Evolutionary conservation across 2,113 vertebrate species (phyloP), one percentile per base, ranked within the genome.

Genomic region (Centropus unirufus): DNA sequence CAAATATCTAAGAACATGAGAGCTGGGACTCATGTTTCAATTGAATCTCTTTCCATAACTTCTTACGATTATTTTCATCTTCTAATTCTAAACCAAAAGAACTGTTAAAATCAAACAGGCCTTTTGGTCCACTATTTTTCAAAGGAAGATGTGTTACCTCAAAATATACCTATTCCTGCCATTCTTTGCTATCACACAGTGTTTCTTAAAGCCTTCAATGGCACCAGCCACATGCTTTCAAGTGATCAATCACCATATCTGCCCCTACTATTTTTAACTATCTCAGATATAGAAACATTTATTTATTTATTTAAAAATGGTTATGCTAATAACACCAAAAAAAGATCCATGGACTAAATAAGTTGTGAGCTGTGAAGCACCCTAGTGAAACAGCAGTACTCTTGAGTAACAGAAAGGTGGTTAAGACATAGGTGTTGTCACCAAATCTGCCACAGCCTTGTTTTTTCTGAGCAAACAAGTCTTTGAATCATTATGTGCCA

Each of bases 331-430:
- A 73, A 77, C 4, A 11, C 18, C 42, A 63, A 32, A 83, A 90
- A 51, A 94, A 87, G 17, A 90, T 51, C 51, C 49, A 91, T 6
- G 80, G 32, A 85, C 75, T 75, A 93, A 96, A 83, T 57, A 75
- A 32, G 47, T 42, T 83, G 44, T 72, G 75, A 93, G 55, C 30
- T 62, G 89, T 47, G 83, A 95, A 58, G 40, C 12, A 73, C 3
- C 4, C 5, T 5, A 62, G 8, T 40, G 24, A 87, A 93, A 90
- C 3, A 1, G n/a, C 15, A 87, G 34, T 26, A 52, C 14, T 61
- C 24, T 21, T 21, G 26, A 73, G 29, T 34, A 64, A 19, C 6
- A 74, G 34, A 58, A 46, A 66, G 9, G 14, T 23, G 9, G 20
- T 63, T 52, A 87, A 82, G 57, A 51, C 14, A 74, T 8, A 40